These are phyloP conservation scores for Copsychus sechellarum DNA, from an alignment of 2,113 vertebrate genomes.

Conservation along the genomic window DNA sequence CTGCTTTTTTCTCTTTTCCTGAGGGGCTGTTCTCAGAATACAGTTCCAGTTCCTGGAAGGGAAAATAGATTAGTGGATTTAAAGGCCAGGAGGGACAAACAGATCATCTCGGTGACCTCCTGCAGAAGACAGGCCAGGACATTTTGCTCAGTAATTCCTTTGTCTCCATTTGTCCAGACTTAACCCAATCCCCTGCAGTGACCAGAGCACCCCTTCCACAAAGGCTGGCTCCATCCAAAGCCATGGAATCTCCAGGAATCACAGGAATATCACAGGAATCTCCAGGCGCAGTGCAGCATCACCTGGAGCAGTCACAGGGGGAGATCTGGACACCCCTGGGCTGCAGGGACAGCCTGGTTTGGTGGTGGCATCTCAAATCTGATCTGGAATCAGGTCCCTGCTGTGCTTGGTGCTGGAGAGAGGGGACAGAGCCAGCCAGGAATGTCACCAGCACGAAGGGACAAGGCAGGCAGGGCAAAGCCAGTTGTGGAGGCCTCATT, in stretches of 20 bases:
- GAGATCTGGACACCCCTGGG: not conserved
- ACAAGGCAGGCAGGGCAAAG: not conserved
- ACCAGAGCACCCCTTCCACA: not conserved
- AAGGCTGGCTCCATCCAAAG: not conserved
- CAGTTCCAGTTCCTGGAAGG: conserved; percentile 44
- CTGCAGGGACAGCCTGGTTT: not conserved
- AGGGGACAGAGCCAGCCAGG: not conserved
- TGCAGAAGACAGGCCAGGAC: conserved; percentile 35
- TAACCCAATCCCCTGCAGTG: not conserved
- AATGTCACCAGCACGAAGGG: not conserved
- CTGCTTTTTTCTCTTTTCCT: not conserved
- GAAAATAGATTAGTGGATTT: conserved; percentile 61
- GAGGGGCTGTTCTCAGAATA: conserved; percentile 49
- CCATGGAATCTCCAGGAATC: fast-evolving
- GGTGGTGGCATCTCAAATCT: not conserved
- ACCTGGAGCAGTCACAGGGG: not conserved
- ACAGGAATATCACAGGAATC: fast-evolving
- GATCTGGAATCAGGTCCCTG: not conserved
- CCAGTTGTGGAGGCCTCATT: not conserved
- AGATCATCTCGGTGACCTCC: conserved; percentile 54
- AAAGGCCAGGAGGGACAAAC: conserved; percentile 58
- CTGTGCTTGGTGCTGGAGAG: not conserved
- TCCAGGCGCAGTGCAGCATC: not conserved
- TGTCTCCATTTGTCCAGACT: conserved; percentile 28
- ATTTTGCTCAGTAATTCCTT: conserved; percentile 30